A percentile compares a stretch with the other conserved stretches of the same genome.
These are phyloP conservation scores for Hyles euphorbiae DNA, from an alignment of 1,140 invertebrate species.

Conservation along the genomic window DNA sequence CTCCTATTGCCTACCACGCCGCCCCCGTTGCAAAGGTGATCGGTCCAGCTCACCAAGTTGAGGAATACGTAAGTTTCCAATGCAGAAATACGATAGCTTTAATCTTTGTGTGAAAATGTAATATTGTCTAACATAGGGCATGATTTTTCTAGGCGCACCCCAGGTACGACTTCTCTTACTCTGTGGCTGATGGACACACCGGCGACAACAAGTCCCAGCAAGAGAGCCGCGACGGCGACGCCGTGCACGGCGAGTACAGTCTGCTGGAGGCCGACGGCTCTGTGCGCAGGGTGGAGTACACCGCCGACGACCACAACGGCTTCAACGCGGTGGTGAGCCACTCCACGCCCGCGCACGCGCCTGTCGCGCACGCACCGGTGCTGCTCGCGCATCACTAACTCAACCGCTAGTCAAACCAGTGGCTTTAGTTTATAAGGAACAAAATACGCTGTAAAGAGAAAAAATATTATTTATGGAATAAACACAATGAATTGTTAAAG, in stretches of 20 bases:
- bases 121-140: not conserved
- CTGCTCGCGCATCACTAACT: conserved; percentile 30
- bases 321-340: conserved; percentile 80
- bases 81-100: not conserved
- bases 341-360: conserved; percentile 65
- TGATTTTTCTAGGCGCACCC: conserved; percentile 24
- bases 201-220: conserved; percentile 38
- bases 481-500: conserved; percentile 5
- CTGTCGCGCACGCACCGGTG: conserved; percentile 42
- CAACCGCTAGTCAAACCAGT: not conserved
- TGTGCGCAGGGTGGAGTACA: conserved; percentile 29
- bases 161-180: conserved; percentile 33
- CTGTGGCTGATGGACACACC: conserved; percentile 32
- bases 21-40: conserved; percentile 34
- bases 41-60: conserved; percentile 31
- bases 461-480: conserved; percentile 8
- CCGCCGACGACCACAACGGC: conserved; percentile 31
- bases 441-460: not conserved
- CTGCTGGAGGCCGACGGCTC: conserved; percentile 33
- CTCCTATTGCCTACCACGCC: conserved; percentile 8
- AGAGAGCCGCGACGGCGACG: conserved; percentile 31
- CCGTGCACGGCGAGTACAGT: conserved; percentile 29
- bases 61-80: conserved; percentile 30
- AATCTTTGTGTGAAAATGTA: not conserved
- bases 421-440: conserved; percentile 1